phyloP scores from a whole-genome alignment of 2,888 invertebrate genomes.

The Hypsopygia costalis region DNA sequence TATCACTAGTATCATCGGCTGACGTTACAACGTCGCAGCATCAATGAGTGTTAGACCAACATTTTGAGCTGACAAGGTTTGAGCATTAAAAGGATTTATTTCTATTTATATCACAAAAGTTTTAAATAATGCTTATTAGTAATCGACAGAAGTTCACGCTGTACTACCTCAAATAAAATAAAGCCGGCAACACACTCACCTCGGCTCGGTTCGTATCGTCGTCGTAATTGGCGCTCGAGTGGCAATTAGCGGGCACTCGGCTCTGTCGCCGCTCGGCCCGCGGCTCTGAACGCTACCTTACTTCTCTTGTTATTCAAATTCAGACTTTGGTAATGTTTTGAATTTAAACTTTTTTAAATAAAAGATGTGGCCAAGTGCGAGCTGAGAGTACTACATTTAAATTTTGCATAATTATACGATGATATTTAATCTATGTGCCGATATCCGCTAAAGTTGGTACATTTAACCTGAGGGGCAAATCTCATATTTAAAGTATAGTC shows the following conservation, averaged over 20 bases:
- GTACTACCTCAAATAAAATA: constrained; percentile 2
- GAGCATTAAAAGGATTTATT: too few relatives aligned
- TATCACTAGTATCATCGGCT: too few relatives aligned
- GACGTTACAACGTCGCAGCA: too few relatives aligned
- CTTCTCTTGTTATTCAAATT: constrained; percentile 36
- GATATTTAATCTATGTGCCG: too few relatives aligned
- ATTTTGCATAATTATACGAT: too few relatives aligned
- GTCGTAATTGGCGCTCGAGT: constrained; percentile 70
- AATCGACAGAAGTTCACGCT: not conserved
- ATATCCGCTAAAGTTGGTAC: too few relatives aligned
- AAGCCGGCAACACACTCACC: constrained; percentile 9
- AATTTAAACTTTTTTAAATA: constrained; percentile 21
- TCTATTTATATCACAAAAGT: not conserved
- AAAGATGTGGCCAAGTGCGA: too few relatives aligned
- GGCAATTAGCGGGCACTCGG: constrained; percentile 66
- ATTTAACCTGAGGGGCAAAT: too few relatives aligned
- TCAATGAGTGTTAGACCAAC: too few relatives aligned
- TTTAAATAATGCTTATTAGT: not conserved
- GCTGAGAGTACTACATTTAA: too few relatives aligned
- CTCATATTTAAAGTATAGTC: too few relatives aligned
- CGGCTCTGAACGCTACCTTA: constrained; percentile 41
- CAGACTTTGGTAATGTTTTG: constrained; percentile 30
- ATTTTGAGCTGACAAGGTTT: too few relatives aligned
- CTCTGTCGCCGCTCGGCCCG: constrained; percentile 50
- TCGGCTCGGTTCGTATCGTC: constrained; percentile 36